Conservation (phyloP, 2,797 vertebrate genomes). For the Iguana delicatissima region DNA sequence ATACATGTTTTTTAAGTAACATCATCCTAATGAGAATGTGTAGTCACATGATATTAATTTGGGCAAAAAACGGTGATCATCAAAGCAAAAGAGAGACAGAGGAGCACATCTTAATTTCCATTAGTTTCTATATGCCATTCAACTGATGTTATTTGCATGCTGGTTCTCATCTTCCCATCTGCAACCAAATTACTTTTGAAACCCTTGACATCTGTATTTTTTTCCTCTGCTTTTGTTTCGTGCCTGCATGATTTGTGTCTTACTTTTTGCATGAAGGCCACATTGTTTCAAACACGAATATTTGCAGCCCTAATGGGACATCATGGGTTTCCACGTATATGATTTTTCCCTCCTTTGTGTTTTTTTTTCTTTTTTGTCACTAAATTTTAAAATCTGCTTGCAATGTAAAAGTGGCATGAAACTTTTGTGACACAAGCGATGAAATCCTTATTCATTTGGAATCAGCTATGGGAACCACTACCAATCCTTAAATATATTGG, state of each 20-base stretch:
- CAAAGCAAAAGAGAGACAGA: slow-evolving; percentile 43
- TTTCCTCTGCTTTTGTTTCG: slow-evolving; percentile 73
- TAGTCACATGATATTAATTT: slow-evolving; percentile 75
- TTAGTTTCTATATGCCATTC: slow-evolving; percentile 67
- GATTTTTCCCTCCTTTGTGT: slow-evolving; percentile 61
- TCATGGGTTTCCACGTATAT: slow-evolving; percentile 76
- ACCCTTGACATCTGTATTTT: slow-evolving; percentile 55
- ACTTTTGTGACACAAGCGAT: slow-evolving; percentile 83
- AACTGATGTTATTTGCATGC: slow-evolving; percentile 72
- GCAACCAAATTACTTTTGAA: slow-evolving; percentile 51
- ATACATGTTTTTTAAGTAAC: slow-evolving; percentile 64
- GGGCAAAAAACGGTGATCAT: slow-evolving; percentile 67
- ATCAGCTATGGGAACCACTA: slow-evolving; percentile 21
- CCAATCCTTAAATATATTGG: slow-evolving; percentile 10
- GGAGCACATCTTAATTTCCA: slow-evolving; percentile 73
- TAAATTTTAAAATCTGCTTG: slow-evolving; percentile 84
- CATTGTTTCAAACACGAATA: slow-evolving; percentile 72
- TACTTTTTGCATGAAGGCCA: slow-evolving; percentile 78
- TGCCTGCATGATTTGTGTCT: slow-evolving; percentile 76
- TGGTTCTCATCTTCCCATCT: slow-evolving; percentile 25
- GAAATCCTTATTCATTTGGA: neutral
- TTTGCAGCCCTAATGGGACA: slow-evolving; percentile 69
- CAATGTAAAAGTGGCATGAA: slow-evolving; percentile 88
- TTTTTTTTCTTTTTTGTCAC: slow-evolving; percentile 82
- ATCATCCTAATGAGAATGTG: slow-evolving; percentile 75